These are phyloP conservation scores for Vireo griseus DNA, from an alignment of 2,797 vertebrate genomes.

Conservation along the genomic window DNA sequence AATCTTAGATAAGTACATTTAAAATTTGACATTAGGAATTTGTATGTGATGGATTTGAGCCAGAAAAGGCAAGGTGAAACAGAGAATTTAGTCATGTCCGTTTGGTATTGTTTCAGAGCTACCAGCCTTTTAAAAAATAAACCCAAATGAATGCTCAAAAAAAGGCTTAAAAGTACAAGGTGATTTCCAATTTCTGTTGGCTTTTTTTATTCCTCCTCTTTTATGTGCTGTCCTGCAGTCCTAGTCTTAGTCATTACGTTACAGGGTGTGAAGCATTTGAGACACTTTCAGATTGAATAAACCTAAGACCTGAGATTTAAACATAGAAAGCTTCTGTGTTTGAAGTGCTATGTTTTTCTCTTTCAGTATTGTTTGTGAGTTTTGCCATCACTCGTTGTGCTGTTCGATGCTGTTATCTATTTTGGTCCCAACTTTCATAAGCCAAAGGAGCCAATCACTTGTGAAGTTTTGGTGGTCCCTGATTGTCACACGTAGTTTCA, in stretches of 20 bases:
- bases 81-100: background rate
- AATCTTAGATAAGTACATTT: background rate
- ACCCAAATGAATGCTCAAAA: background rate
- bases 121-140: background rate
- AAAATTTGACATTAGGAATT: background rate
- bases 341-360: background rate
- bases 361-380: background rate
- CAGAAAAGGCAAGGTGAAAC: background rate
- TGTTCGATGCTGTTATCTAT: background rate
- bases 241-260: background rate
- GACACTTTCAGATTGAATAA: background rate
- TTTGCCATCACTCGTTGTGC: background rate
- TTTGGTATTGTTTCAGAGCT: background rate
- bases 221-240: background rate
- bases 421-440: background rate
- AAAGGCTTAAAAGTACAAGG: background rate
- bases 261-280: background rate
- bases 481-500: background rate
- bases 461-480: background rate
- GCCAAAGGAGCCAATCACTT: background rate
- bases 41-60: background rate
- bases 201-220: background rate
- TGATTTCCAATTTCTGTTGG: conserved; percentile 2
- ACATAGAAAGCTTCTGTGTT: background rate
- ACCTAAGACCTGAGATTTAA: background rate